Base-by-base conservation (phyloP, 2,113 vertebrate species). In the Sinosuthora webbiana region DNA sequence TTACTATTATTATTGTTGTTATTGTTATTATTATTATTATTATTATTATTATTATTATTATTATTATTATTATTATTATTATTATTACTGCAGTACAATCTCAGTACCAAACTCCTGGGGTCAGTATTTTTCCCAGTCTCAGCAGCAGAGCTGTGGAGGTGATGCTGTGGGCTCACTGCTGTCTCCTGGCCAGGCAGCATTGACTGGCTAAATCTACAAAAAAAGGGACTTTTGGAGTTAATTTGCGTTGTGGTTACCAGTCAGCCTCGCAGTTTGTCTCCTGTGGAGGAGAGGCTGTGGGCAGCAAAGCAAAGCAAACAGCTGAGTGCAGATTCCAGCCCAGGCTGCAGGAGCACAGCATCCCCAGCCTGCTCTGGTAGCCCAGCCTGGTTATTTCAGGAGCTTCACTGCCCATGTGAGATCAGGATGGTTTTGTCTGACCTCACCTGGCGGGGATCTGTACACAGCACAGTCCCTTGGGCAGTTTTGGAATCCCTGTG, bases 391-490 rank as follows among this genome's bases (percentile, higher is more conserved):
- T 23, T 14, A 14, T 47, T 93, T 25, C 1, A 20, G 71, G 55
- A 45, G 12, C 11, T 14, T 9, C 71, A 39, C 33, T 67, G 42
- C 50, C 63, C 81, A 12, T 59, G 60, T 31, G 27, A 64, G 56
- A 35, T 35, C 17, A n/a, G 7, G 60, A 14, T 42, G 22, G 9
- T 44, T 49, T 44, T 17, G 18, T 6, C 9, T 75, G 56, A 5
- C 44, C 49, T 53, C 22, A 2, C 47, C 33, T 6, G 52, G 45
- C 25, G 76, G 78, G 57, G 49, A 11, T 89, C 27, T 41, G 7
- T 24, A 5, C 1, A 3, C 30, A 64, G 41, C 60, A n/a, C 25
- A 0, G 7, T 9, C 28, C 41, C 13, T 22, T 12, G 3, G 33
- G 65, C 49, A 44, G 0, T 47, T 86, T 81, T 55, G 75, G 76